These are phyloP conservation scores for Aegithalos caudatus DNA, from an alignment of 2,113 vertebrate genomes.

Conservation along the genomic window DNA sequence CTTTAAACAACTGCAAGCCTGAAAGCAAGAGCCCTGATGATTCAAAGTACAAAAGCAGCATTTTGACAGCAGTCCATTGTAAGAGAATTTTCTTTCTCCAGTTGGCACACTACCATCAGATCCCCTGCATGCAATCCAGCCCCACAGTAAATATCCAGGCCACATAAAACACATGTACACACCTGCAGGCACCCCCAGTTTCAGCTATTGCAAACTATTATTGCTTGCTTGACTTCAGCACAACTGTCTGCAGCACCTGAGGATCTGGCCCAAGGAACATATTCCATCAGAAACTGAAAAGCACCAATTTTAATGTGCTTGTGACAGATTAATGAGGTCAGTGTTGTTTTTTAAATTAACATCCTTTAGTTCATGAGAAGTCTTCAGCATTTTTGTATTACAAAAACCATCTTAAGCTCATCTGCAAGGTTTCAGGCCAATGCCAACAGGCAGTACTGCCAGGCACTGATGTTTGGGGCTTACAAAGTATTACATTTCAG, in stretches of 20 bases:
- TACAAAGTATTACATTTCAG: not conserved
- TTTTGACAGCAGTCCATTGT: not conserved
- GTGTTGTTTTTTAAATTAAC: not conserved
- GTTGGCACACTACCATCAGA: not conserved
- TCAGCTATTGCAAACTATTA: not conserved
- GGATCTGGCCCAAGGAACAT: not conserved
- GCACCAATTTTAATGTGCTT: constrained; percentile 50
- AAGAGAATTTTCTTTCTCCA: not conserved
- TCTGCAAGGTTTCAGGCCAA: not conserved
- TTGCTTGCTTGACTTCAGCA: not conserved
- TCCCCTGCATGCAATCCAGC: not conserved
- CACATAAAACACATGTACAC: not conserved
- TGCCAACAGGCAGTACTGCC: not conserved
- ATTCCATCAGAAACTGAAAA: constrained; percentile 12
- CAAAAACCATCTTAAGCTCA: not conserved
- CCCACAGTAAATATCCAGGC: not conserved
- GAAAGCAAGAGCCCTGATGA: not conserved
- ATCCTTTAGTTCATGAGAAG: constrained; percentile 9
- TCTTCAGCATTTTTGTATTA: not conserved
- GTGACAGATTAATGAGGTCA: constrained; percentile 8
- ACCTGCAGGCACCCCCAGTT: not conserved
- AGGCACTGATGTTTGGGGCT: not conserved
- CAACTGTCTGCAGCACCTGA: not conserved
- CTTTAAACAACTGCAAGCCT: constrained; percentile 13
- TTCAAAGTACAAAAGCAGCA: constrained; percentile 1